phyloP scores from a whole-genome alignment of 92 coral and sea anemone species.

The Porites divaricata region DNA sequence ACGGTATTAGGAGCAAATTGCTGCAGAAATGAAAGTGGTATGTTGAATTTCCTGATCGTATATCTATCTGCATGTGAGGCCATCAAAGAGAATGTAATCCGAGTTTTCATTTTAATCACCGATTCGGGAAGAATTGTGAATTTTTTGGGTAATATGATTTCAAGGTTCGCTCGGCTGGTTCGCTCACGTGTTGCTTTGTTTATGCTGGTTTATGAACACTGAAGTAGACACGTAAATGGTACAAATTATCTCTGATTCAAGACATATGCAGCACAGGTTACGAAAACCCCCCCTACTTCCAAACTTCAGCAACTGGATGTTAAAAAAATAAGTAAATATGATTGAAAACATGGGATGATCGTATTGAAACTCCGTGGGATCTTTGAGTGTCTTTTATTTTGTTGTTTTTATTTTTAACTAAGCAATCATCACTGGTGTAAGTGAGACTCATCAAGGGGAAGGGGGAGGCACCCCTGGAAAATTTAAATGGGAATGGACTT shows the following conservation, averaged over 20 bases:
- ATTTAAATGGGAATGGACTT: too few species aligned
- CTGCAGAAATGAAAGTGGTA: constrained; percentile 64
- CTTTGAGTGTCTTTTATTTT: too few species aligned
- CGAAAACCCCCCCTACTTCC: not conserved
- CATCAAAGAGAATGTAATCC: not conserved
- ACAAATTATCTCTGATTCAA: not conserved
- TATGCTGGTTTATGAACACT: constrained; percentile 2
- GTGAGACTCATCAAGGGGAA: too few species aligned
- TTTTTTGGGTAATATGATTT: not conserved
- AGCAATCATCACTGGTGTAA: too few species aligned
- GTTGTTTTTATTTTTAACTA: too few species aligned
- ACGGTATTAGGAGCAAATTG: not conserved
- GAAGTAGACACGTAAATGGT: not conserved
- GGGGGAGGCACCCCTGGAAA: too few species aligned
- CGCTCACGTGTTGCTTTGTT: constrained; percentile 40
- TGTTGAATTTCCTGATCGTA: constrained; percentile 3
- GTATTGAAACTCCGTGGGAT: too few species aligned
- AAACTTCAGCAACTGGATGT: not conserved
- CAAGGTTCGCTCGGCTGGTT: not conserved
- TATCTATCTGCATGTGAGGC: not conserved
- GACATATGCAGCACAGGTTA: not conserved
- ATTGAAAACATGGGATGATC: too few species aligned
- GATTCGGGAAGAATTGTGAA: not conserved
- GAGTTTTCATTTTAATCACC: not conserved
- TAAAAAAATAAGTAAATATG: not conserved